Evolutionary conservation across 64 coral and sea anemone genomes (phyloP), one percentile per base, ranked within the genome.

Genomic region (Platygyra sinensis): DNA sequence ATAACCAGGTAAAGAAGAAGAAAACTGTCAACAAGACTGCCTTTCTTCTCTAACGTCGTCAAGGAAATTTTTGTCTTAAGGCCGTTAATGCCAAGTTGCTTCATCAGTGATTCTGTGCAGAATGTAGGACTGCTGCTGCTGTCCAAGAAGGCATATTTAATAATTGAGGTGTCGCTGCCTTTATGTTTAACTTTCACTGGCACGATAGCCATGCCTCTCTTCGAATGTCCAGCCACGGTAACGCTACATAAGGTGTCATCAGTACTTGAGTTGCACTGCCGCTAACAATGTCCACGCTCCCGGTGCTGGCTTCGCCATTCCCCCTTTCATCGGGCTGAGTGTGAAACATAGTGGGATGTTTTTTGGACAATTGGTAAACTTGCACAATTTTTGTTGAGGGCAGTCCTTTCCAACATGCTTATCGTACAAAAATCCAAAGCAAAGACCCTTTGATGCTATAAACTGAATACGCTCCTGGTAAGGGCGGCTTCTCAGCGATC

Each of bases 81-180:
- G 9, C 72, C 52, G 2, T 76, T 38, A 5, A 76, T 10, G 19
- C 54, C 51, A 18, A 88, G 86, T 4, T 39, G n/a, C 31, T 62
- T 61, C 52, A 76, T 30, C 20, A 76, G 16, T 5, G 42, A 60
- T 39, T 88, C 73, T 10, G 52, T 88, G 20, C 86, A 88, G 17
- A 88, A 88, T 13, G 50, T 60, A 1, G 86, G 63, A 75, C 12
- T 88, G 19, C 86, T 88, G 11, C 73, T 73, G 62, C 60, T 88
- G 72, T 88, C 86, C 54, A 78, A 54, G 13, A 88, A 59, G 33
- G 59, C 87, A 22, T 88, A 88, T 0, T 74, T 78, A 32, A 32
- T 15, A 29, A 62, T 49, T n/a, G 73, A 7, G 2, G 17, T 77
- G 50, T 52, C 42, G 27, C 75, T 52, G 6, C 42, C 75, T 52